Conservation (phyloP, 2,888 invertebrate genomes). For the Epinotia brunnichana region DNA sequence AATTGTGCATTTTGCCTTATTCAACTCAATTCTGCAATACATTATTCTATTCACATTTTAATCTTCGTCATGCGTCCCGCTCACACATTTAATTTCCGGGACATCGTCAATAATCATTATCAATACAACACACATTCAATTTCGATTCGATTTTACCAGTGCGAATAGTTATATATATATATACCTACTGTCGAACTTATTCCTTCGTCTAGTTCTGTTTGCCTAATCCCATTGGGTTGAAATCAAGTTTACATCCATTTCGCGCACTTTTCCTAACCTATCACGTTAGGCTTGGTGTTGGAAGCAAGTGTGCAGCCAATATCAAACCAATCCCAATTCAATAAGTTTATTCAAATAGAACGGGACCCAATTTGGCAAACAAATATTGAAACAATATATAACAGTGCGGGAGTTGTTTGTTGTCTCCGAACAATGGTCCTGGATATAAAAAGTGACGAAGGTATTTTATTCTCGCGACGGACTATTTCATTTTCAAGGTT, state of each 20-base stretch:
- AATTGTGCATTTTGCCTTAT: too few species aligned
- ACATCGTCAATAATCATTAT: too few species aligned
- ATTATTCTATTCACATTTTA: too few species aligned
- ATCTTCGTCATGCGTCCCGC: too few species aligned
- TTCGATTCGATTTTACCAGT: too few species aligned
- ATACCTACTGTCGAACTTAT: too few species aligned
- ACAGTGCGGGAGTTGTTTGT: slow-evolving; percentile 17
- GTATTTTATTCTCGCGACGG: neutral
- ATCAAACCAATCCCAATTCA: neutral
- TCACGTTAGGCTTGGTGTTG: neutral
- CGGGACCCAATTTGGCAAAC: slow-evolving; percentile 7
- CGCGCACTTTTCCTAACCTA: neutral
- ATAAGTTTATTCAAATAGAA: neutral
- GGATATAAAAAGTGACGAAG: neutral
- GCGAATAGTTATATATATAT: too few species aligned
- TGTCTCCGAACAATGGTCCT: slow-evolving; percentile 8
- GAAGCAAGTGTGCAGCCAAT: neutral
- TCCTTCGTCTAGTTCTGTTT: too few species aligned
- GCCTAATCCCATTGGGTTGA: neutral
- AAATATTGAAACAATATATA: slow-evolving; percentile 24
- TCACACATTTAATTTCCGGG: too few species aligned
- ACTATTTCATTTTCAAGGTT: neutral
- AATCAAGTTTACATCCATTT: neutral
- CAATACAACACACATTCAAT: too few species aligned
- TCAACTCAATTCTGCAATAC: too few species aligned